Evolutionary conservation across 2,888 invertebrate species (phyloP).

Genomic region (Leptinotarsa rubiginosa): DNA sequence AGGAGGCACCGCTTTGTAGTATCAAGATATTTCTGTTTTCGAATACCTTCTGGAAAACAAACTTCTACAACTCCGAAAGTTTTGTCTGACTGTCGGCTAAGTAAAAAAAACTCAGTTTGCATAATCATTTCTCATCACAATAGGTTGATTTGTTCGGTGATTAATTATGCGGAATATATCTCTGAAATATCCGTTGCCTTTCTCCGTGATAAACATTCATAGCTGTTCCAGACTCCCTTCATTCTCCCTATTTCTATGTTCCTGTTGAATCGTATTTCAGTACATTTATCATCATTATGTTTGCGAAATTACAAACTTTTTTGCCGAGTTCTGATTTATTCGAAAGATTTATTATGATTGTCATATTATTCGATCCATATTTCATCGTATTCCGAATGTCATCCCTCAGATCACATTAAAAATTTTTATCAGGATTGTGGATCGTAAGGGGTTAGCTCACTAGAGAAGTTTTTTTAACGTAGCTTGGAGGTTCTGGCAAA

Average conservation of each 20-base stretch:
- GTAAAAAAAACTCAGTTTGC: too few species aligned
- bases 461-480: slow-evolving; percentile 1
- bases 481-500: not conserved
- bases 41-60: not conserved
- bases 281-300: slow-evolving; percentile 46
- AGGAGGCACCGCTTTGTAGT: too few species aligned
- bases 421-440: slow-evolving; percentile 33
- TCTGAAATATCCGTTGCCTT: not conserved
- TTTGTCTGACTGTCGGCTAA: too few species aligned
- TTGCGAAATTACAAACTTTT: slow-evolving; percentile 44
- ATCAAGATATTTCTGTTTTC: too few species aligned
- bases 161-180: slow-evolving; percentile 1
- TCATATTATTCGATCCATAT: slow-evolving; percentile 32
- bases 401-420: slow-evolving; percentile 36
- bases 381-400: slow-evolving; percentile 18
- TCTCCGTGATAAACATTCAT: not conserved
- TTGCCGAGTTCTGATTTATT: slow-evolving; percentile 37
- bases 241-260: slow-evolving; percentile 11
- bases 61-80: not conserved
- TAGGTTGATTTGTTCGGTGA: not conserved
- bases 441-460: slow-evolving; percentile 24
- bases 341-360: slow-evolving; percentile 46
- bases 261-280: slow-evolving; percentile 22
- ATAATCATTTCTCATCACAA: too few species aligned
- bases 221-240: slow-evolving; percentile 1